phyloP scores from a whole-genome alignment of 2,113 vertebrate genomes.

The Aix galericulata region DNA sequence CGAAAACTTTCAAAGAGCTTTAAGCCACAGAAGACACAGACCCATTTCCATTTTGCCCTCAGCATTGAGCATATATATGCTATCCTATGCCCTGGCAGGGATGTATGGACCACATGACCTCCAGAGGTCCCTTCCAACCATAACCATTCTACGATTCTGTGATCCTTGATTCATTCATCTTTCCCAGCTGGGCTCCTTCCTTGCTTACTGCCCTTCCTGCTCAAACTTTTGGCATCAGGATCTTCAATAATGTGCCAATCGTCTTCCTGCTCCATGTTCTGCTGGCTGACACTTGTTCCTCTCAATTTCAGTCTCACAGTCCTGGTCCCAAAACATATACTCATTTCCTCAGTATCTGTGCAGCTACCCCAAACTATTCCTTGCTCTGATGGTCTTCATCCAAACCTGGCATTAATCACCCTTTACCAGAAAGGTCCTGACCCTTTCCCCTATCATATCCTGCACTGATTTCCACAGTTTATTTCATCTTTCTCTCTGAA shows the following conservation, averaged over 20 bases:
- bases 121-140: neutral
- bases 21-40: neutral
- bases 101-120: neutral
- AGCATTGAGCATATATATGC: neutral
- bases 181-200: neutral
- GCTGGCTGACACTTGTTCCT: neutral
- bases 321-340: neutral
- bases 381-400: neutral
- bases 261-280: neutral
- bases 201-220: neutral
- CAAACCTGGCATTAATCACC: neutral
- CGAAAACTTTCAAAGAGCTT: neutral
- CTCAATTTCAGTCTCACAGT: neutral
- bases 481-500: neutral
- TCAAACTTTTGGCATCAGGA: neutral
- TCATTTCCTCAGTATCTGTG: neutral
- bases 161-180: neutral
- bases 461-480: neutral
- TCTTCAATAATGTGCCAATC: neutral
- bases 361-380: neutral
- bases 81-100: neutral
- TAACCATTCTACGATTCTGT: neutral
- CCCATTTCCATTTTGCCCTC: neutral
- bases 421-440: neutral
- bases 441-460: neutral